A percentile compares a stretch with the other conserved stretches of the same genome.
These are phyloP conservation scores for Corydoras sp. DNA, from an alignment of 2,113 vertebrate species.

Conservation along the genomic window DNA sequence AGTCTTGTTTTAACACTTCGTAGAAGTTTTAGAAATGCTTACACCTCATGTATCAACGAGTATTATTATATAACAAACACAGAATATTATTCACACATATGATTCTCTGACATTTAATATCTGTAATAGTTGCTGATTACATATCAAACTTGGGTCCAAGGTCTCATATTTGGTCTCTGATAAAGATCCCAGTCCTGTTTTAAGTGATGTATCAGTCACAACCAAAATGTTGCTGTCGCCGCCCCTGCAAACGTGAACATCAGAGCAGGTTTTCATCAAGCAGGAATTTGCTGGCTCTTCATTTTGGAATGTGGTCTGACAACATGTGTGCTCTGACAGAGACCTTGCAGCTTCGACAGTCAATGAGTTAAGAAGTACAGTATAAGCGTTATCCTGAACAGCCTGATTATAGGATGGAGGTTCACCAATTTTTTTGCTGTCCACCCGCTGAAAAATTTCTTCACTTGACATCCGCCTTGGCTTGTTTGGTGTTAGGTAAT, in stretches of 20 bases:
- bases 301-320: conserved; percentile 30
- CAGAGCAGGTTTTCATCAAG: background rate
- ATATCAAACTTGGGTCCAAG: conserved; percentile 46
- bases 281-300: conserved; percentile 22
- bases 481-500: background rate
- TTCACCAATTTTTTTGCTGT: conserved; percentile 58
- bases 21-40: background rate
- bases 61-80: conserved; percentile 5
- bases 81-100: conserved; percentile 61
- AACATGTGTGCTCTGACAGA: conserved; percentile 28
- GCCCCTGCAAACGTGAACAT: conserved; percentile 2
- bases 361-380: conserved; percentile 39
- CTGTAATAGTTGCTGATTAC: conserved; percentile 65
- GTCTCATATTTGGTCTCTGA: conserved; percentile 59
- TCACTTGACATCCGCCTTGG: conserved; percentile 51
- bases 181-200: conserved; percentile 52
- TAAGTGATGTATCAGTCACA: conserved; percentile 39
- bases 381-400: conserved; percentile 43
- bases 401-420: conserved; percentile 77
- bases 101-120: conserved; percentile 70
- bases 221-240: conserved; percentile 37
- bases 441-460: conserved; percentile 67
- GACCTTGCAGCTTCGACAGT: conserved; percentile 63
- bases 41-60: background rate
- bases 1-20: background rate